Evolutionary conservation across 2,797 vertebrate genomes (phyloP).

Genomic region (Siniperca undulata): DNA sequence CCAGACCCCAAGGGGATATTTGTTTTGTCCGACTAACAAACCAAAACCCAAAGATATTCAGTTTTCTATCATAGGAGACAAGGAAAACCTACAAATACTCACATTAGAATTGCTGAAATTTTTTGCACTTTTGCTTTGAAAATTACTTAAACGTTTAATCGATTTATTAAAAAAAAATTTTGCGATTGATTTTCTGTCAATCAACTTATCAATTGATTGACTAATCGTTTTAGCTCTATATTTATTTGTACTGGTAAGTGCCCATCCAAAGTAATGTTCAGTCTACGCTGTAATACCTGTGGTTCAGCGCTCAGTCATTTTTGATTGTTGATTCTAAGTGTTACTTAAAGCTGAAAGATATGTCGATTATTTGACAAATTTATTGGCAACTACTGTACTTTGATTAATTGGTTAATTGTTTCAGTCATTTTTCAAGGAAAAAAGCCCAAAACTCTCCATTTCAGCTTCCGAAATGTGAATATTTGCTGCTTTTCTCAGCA

Average conservation of each 20-base stretch:
- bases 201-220: not conserved
- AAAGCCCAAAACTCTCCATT: not conserved
- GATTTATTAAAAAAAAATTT: no score
- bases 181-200: not conserved
- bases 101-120: not conserved
- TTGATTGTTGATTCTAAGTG: not conserved
- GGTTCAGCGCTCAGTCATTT: not conserved
- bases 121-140: not conserved
- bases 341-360: not conserved
- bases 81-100: not conserved
- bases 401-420: not conserved
- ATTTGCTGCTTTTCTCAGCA: constrained; percentile 5
- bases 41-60: not conserved
- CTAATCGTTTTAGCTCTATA: not conserved
- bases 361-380: not conserved
- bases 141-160: not conserved
- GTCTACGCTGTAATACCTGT: no score
- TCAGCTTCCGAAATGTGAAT: constrained; percentile 6
- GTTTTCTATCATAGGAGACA: not conserved
- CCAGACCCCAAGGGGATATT: not conserved
- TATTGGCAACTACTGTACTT: not conserved
- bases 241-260: not conserved
- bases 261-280: not conserved
- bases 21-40: not conserved
- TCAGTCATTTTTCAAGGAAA: not conserved